Conservation (phyloP, 2,113 vertebrate species). For the Pollimyrus isidori region DNA sequence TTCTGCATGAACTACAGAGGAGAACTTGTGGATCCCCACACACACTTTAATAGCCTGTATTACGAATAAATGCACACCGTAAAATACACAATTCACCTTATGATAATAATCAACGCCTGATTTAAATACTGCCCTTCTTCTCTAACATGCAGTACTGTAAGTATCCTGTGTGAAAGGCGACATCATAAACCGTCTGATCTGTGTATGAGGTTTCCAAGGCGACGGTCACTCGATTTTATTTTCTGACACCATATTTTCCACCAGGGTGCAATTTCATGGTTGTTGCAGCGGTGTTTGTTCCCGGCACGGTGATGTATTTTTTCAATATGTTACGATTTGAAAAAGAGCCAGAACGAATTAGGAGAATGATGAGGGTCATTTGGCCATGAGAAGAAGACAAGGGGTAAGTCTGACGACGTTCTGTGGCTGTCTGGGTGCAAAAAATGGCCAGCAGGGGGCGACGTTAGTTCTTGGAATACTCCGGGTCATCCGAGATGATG, state of each 20-base stretch:
- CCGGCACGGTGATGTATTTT: neutral
- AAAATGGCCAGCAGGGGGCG: slow-evolving; percentile 7
- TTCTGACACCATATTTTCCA: neutral
- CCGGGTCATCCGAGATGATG: neutral
- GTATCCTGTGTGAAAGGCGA: neutral
- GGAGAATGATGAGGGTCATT: slow-evolving; percentile 1
- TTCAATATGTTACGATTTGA: neutral
- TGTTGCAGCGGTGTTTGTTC: neutral
- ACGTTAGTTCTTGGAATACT: neutral
- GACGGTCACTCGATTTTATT: neutral
- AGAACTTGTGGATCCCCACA: neutral
- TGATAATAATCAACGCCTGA: neutral
- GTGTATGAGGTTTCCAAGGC: slow-evolving; percentile 8
- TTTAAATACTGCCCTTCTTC: neutral
- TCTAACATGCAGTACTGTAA: neutral
- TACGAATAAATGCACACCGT: neutral
- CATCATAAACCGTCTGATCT: neutral
- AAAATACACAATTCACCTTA: neutral
- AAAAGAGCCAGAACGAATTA: neutral
- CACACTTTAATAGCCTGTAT: neutral
- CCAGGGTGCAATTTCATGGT: neutral
- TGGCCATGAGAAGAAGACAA: neutral
- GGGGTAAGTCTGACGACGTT: neutral
- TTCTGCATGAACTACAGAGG: neutral
- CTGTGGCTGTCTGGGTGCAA: neutral